These are phyloP conservation scores for Eristalis arbustorum DNA, from an alignment of 2,888 invertebrate species.

Conservation along the genomic window DNA sequence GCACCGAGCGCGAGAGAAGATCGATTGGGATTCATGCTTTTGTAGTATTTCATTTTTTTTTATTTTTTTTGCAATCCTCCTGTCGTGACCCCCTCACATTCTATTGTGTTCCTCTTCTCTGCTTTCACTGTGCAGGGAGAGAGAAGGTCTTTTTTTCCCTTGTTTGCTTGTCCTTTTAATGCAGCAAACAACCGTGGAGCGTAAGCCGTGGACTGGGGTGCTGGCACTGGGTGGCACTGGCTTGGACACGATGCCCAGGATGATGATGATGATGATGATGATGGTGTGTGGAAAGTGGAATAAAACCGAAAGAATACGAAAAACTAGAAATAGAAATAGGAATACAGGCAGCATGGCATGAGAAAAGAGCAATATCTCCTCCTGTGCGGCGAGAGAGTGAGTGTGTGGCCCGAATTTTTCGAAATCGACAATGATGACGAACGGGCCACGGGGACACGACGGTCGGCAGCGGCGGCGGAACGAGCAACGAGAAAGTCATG, in stretches of 20 bases:
- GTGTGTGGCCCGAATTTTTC: slow-evolving; percentile 61
- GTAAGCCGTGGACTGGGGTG: slow-evolving; percentile 4
- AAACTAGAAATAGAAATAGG: background rate
- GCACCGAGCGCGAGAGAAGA: slow-evolving; percentile 33
- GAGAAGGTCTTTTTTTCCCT: slow-evolving; percentile 29
- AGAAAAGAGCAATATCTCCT: slow-evolving; percentile 64
- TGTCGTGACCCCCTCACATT: slow-evolving; percentile 3
- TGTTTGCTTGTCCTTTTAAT: slow-evolving; percentile 68
- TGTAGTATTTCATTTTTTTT: background rate
- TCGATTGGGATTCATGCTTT: slow-evolving; percentile 45
- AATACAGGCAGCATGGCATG: slow-evolving; percentile 34
- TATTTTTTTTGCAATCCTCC: slow-evolving; percentile 4
- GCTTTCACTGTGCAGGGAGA: slow-evolving; percentile 2
- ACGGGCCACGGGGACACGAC: background rate
- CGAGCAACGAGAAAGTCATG: slow-evolving; percentile 44
- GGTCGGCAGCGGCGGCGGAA: background rate
- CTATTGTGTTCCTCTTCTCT: slow-evolving; percentile 8
- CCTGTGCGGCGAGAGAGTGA: background rate
- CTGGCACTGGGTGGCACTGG: background rate
- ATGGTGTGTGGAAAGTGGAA: background rate
- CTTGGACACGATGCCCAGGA: background rate
- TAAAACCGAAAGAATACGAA: slow-evolving; percentile 1
- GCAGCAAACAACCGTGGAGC: slow-evolving; percentile 68
- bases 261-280: background rate
- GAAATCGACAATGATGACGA: too few species aligned